Conservation (phyloP, 1,140 invertebrate genomes). For the Cyclargus thomasi region DNA sequence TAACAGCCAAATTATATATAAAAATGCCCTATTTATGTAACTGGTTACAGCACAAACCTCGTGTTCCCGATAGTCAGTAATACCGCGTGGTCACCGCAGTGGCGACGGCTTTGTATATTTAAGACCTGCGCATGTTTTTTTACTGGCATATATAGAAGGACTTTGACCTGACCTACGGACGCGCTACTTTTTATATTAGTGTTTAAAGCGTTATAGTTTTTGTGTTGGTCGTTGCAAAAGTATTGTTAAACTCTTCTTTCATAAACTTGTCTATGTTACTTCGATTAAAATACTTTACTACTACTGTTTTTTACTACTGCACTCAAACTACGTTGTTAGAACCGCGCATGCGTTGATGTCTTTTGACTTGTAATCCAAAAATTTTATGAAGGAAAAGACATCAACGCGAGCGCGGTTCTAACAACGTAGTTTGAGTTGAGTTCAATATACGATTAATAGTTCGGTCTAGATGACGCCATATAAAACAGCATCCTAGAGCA, state of each 20-base stretch:
- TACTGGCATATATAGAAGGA: not conserved
- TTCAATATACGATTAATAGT: too few species aligned
- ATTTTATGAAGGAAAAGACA: not conserved
- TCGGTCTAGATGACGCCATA: too few species aligned
- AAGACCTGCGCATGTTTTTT: not conserved
- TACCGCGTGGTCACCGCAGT: constrained; percentile 9
- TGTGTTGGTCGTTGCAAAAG: too few species aligned
- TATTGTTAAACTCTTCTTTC: too few species aligned
- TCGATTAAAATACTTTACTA: too few species aligned
- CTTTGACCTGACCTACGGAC: too few species aligned
- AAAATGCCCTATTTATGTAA: not conserved
- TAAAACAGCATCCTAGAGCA: too few species aligned
- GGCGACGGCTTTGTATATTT: constrained; percentile 10
- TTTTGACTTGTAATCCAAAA: not conserved
- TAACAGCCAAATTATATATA: not conserved
- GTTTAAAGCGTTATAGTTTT: too few species aligned
- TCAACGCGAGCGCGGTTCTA: not conserved
- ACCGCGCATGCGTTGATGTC: not conserved
- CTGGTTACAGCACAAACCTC: constrained; percentile 1
- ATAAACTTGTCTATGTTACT: too few species aligned
- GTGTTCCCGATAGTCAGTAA: not conserved
- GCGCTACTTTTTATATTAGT: too few species aligned
- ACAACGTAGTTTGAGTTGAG: not conserved
- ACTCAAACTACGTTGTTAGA: not conserved
- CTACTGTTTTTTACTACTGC: too few species aligned